phyloP scores from a whole-genome alignment of 1,140 invertebrate species.

The Orius insidiosus region DNA sequence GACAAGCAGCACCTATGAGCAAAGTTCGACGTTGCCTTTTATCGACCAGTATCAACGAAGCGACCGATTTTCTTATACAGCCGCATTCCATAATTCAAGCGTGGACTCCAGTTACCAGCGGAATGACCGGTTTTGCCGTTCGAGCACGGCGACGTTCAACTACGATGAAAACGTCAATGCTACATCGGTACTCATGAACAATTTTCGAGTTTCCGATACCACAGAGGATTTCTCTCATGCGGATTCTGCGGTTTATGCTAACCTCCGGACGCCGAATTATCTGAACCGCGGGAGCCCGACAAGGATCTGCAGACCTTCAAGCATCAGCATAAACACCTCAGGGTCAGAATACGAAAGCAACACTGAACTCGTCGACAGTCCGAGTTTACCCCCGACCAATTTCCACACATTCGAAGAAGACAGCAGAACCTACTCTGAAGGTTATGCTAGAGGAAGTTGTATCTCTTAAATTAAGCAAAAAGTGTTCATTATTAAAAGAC shows the following conservation, averaged over 20 bases:
- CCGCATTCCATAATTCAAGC: too few relatives aligned
- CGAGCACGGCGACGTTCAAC: too few relatives aligned
- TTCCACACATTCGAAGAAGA: slow-evolving; percentile 13
- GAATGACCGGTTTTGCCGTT: too few relatives aligned
- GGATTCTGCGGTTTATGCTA: too few relatives aligned
- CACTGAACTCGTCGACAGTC: slow-evolving; percentile 12
- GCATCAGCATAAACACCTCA: slow-evolving; percentile 8
- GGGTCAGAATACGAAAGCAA: slow-evolving; percentile 15
- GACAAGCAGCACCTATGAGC: neutral
- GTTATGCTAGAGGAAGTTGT: slow-evolving; percentile 6
- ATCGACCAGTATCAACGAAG: slow-evolving; percentile 24
- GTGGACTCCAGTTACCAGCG: too few relatives aligned
- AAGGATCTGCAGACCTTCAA: slow-evolving; percentile 7
- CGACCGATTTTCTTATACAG: neutral
- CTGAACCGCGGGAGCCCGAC: slow-evolving; percentile 3
- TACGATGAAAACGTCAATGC: too few relatives aligned
- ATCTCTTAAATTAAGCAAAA: slow-evolving; percentile 5
- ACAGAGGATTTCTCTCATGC: too few relatives aligned
- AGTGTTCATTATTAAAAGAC: too few relatives aligned
- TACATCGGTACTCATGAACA: too few relatives aligned
- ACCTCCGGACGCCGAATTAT: too few relatives aligned
- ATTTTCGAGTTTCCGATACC: too few relatives aligned
- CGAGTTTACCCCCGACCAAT: slow-evolving; percentile 6
- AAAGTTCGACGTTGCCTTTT: slow-evolving; percentile 24
- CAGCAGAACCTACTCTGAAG: slow-evolving; percentile 3